Percentiles rank a stretch among this genome's conserved stretches.
Evolutionary conservation across 1,140 invertebrate species (phyloP).

Genomic region (Lasioglossum albipes): DNA sequence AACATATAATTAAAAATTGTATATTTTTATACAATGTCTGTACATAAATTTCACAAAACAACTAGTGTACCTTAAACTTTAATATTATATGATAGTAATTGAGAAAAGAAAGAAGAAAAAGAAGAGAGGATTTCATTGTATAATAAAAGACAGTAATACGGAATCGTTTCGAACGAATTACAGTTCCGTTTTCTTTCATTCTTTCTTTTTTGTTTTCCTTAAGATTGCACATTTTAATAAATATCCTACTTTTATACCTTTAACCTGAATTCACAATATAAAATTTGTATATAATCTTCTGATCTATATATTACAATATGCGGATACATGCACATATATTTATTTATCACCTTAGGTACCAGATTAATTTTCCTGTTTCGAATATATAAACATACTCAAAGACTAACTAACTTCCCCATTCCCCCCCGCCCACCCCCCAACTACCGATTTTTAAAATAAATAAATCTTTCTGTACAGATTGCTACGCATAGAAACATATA

Average conservation of each 20-base stretch:
- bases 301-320: conserved; percentile 53
- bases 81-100: conserved; percentile 8
- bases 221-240: conserved; percentile 14
- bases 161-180: conserved; percentile 9
- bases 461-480: conserved; percentile 21
- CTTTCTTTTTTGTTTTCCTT: background rate
- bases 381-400: conserved; percentile 28
- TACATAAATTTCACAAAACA: conserved; percentile 38
- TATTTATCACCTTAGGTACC: conserved; percentile 45
- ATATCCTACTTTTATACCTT: conserved; percentile 3
- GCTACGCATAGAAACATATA: background rate
- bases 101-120: background rate
- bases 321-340: conserved; percentile 35
- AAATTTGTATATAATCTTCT: conserved; percentile 41
- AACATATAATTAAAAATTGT: conserved; percentile 21
- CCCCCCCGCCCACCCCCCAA: background rate
- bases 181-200: background rate
- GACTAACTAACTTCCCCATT: conserved; percentile 6
- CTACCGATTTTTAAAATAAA: conserved; percentile 22
- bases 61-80: background rate
- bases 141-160: background rate
- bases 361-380: conserved; percentile 14
- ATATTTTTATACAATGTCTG: conserved; percentile 45
- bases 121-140: background rate
- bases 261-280: conserved; percentile 44